Evolutionary conservation across 2,113 vertebrate species (phyloP).

Genomic region (Muscicapa adusta): DNA sequence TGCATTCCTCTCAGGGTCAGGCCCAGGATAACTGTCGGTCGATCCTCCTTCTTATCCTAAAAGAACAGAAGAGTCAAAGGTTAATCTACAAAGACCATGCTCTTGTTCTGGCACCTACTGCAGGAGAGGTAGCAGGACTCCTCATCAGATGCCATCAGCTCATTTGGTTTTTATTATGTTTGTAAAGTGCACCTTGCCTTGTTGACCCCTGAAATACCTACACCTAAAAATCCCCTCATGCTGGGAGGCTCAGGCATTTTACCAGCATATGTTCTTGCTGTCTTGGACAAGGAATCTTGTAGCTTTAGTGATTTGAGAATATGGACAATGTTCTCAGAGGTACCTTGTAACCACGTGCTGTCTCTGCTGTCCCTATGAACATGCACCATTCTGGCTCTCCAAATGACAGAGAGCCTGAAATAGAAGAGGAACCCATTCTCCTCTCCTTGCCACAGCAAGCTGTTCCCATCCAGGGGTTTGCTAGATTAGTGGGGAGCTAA

Average conservation of each 20-base stretch:
- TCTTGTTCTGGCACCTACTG: slow-evolving; percentile 41
- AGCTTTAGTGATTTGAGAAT: neutral
- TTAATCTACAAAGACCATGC: slow-evolving; percentile 32
- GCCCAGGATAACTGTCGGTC: slow-evolving; percentile 81
- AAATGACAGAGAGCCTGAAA: neutral
- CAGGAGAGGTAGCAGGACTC: slow-evolving; percentile 18
- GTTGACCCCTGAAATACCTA: slow-evolving; percentile 16
- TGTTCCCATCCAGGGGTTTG: neutral
- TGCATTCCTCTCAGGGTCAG: slow-evolving; percentile 88
- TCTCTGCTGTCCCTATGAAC: neutral
- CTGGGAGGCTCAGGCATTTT: neutral
- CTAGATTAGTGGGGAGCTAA: neutral
- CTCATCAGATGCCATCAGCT: slow-evolving; percentile 15
- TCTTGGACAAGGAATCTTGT: neutral
- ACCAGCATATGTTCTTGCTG: neutral
- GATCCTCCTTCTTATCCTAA: slow-evolving; percentile 89
- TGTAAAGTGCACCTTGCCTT: slow-evolving; percentile 41
- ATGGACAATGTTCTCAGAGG: neutral
- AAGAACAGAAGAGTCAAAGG: slow-evolving; percentile 39
- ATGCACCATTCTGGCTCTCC: neutral
- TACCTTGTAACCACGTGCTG: rapidly evolving
- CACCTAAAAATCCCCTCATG: neutral
- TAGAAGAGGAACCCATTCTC: neutral
- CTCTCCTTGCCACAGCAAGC: neutral
- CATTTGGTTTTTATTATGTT: slow-evolving; percentile 19